Conservation (phyloP, 2,888 invertebrate genomes). For the Ecliptopera silaceata region DNA sequence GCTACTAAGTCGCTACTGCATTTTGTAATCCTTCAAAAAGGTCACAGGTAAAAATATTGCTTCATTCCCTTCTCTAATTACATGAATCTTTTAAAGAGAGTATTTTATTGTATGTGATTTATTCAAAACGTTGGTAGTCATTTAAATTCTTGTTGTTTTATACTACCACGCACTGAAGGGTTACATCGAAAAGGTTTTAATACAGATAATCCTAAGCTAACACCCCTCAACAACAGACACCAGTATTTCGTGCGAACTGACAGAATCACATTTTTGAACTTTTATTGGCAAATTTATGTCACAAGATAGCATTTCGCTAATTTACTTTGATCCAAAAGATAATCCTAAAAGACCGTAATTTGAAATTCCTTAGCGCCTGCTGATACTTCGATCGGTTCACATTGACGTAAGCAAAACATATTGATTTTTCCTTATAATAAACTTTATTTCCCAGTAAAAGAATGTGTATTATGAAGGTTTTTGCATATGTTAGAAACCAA, state of each 20-base stretch:
- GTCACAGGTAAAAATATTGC: too few relatives aligned
- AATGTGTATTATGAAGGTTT: not conserved
- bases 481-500: not conserved
- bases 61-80: not conserved
- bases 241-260: slow-evolving; percentile 27
- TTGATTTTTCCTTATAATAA: slow-evolving; percentile 19
- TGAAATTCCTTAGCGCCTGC: slow-evolving; percentile 8
- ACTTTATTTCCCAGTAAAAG: not conserved
- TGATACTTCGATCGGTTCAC: slow-evolving; percentile 7
- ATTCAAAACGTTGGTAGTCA: not conserved
- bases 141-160: not conserved
- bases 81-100: not conserved
- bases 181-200: slow-evolving; percentile 30
- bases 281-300: slow-evolving; percentile 15
- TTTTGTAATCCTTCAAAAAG: not conserved
- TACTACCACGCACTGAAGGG: slow-evolving; percentile 2
- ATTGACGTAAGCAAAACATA: not conserved
- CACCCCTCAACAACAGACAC: slow-evolving; percentile 20
- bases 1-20: slow-evolving; percentile 21
- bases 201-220: slow-evolving; percentile 34
- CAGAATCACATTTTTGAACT: slow-evolving; percentile 13
- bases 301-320: slow-evolving; percentile 10
- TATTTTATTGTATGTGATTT: too few relatives aligned
- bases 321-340: slow-evolving; percentile 7
- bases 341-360: slow-evolving; percentile 4